phyloP scores from a whole-genome alignment of 2,888 invertebrate genomes.

The Aplocera efformata region DNA sequence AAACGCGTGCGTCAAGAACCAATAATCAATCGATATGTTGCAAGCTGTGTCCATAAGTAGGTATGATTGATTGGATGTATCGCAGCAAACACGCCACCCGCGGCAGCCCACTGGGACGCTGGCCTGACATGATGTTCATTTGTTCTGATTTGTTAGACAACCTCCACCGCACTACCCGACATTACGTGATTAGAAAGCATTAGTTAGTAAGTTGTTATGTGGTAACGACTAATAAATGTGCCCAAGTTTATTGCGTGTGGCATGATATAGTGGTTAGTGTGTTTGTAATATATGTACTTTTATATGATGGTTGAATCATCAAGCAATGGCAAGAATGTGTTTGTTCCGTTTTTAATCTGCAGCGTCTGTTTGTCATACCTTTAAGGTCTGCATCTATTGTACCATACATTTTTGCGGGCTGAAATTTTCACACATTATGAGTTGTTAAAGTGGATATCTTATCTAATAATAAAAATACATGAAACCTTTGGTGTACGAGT shows the following conservation, averaged over 20 bases:
- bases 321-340: too few relatives aligned
- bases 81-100: conserved; percentile 27
- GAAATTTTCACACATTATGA: too few relatives aligned
- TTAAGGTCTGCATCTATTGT: too few relatives aligned
- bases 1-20: background rate
- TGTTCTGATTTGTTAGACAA: conserved; percentile 66
- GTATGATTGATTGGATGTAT: conserved; percentile 58
- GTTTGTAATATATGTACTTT: background rate
- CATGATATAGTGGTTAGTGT: conserved; percentile 15
- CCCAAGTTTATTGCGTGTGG: conserved; percentile 26
- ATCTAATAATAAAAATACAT: too few relatives aligned
- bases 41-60: background rate
- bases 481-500: too few relatives aligned
- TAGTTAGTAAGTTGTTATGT: conserved; percentile 33
- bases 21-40: too few relatives aligned
- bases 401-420: too few relatives aligned
- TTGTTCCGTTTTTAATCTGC: too few relatives aligned
- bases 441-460: too few relatives aligned
- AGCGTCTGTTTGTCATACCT: too few relatives aligned
- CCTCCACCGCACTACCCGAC: conserved; percentile 38
- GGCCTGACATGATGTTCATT: conserved; percentile 62
- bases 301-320: too few relatives aligned
- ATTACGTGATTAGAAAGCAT: conserved; percentile 56
- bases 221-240: conserved; percentile 28
- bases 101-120: conserved; percentile 52